Base-by-base conservation (phyloP, 2,888 invertebrate genomes). In the Morpho helenor region DNA sequence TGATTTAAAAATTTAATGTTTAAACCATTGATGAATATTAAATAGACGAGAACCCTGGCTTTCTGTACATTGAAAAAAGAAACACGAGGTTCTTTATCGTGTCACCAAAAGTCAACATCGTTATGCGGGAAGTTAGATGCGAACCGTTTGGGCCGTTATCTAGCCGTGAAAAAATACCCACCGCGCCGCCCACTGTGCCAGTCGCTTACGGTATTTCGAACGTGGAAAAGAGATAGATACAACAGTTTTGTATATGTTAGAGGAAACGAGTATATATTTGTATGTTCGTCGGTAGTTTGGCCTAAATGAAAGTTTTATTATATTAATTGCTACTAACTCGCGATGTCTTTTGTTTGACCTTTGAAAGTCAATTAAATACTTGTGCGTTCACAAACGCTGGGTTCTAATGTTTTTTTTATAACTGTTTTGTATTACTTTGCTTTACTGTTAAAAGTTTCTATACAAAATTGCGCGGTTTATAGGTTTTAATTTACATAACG, bases 171-270 rank as follows among this genome's bases (percentile, higher is more conserved):
- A 88, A 89, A 88, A 85, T 79, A 76, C 67, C 71, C 70, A 64
- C 65, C 50, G 53, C 75, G 69, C 79, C 87, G 83, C 87, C 87
- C 84, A 84, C 85, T 69, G 63, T 58, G 68, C 73, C 74, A 74
- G 75, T 78, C 71, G 76, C 81, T 84, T 84, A 87, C 88, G 87
- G 88, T 88, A 87, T 88, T 88, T 87, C 83, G 85, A 87, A 76
- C 78, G 87, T 69, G 83, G 66, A 80, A 87, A 65, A 69, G 75
- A 67, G 82, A 83, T 61, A 68, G 74, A 64, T 55, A 68, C 61
- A 65, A 60, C 61, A 60, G 65, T 44, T 69, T 68, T 63, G 52
- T 60, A 59, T 64, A 66, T 65, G 75, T 66, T 70, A 75, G 74
- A 82, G 67, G 61, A 77, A 72, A 75, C 63, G 57, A 71, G 52